A percentile compares a stretch with the other conserved stretches of the same genome.
Conservation (phyloP, 2,113 vertebrate genomes). For the Podarcis muralis region DNA sequence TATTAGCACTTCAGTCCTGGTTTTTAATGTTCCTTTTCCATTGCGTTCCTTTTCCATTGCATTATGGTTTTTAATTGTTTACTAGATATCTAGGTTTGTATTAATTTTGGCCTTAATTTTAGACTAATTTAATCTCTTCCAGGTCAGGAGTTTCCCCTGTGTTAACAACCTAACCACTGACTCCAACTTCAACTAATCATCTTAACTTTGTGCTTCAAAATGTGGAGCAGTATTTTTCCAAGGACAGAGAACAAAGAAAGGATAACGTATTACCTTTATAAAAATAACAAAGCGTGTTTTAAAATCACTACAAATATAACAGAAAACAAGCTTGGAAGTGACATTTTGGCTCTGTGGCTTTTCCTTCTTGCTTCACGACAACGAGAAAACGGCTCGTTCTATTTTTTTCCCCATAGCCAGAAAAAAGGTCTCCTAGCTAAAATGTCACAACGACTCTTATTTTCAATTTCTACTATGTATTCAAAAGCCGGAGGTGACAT, state of each 20-base stretch:
- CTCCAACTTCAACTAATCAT: neutral
- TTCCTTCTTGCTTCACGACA: slow-evolving; percentile 51
- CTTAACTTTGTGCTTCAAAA: slow-evolving; percentile 25
- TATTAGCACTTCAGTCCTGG: no score
- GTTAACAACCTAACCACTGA: neutral
- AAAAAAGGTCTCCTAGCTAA: slow-evolving; percentile 74
- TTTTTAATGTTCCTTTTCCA: no score
- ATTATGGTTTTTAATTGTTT: neutral
- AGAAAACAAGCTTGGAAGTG: slow-evolving; percentile 42
- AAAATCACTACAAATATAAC: slow-evolving; percentile 56
- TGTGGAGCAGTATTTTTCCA: slow-evolving; percentile 11
- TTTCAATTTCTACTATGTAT: slow-evolving; percentile 71
- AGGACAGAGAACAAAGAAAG: slow-evolving; percentile 39
- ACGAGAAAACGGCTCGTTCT: slow-evolving; percentile 62
- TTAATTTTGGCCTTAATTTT: neutral
- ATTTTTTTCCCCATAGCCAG: slow-evolving; percentile 63
- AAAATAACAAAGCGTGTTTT: slow-evolving; percentile 56
- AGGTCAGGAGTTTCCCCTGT: neutral
- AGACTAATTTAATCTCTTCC: neutral
- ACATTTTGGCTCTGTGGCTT: slow-evolving; percentile 68
- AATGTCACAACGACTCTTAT: slow-evolving; percentile 77
- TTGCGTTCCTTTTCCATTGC: no score
- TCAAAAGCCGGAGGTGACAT: slow-evolving; percentile 71
- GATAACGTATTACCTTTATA: slow-evolving; percentile 45
- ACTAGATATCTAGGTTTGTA: neutral